Base-by-base conservation (phyloP, 2,113 vertebrate species). In the Antechinus stuartii region DNA sequence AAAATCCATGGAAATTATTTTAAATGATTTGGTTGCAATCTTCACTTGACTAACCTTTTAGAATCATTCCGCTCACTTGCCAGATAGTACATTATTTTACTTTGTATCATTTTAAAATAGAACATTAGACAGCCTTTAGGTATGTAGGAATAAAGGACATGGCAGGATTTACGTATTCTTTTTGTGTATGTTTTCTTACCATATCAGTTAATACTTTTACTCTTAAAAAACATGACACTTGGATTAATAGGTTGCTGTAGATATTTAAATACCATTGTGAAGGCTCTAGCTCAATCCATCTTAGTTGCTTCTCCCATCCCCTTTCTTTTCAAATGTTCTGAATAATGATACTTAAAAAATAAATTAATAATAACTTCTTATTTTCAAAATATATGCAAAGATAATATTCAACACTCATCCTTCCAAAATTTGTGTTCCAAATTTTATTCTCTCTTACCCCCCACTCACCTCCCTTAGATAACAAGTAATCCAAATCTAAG, bases 1-100 rank as follows among this genome's bases (percentile, higher is more conserved):
- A 95, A 94, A 94, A 35, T 91, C 30, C 55, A 68, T 92, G 92
- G 94, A 96, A 97, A 96, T 96, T 53, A 49, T 92, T 96, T 96
- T 95, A 93, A 95, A 94, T 30, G 56, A 97, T 96, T 97, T 95
- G 14, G 91, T 95, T 92, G 90, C 30, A 93, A 94, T 94, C 93
- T 92, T 93, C 6, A 26, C 23, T 90, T 53, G 94, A 96, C 90
- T 92, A 95, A 94, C 94, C 90, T 50, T 93, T 89, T 94, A 76
- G 93, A 90, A 94, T 93, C 12, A 93, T 42, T 94, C 14, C 91
- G 94, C 92, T 30, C 68, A 3, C 30, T 95, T 94, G 35, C 22
- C 25, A 91, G 53, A 94, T 76, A 53, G 24, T 7, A 94, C 22
- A 19, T 54, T 54, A 96, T 94, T 89, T 84, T n/a, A 54, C 90